Base-by-base conservation (phyloP, 2,888 invertebrate genomes). In the Meteorus cinctellus region DNA sequence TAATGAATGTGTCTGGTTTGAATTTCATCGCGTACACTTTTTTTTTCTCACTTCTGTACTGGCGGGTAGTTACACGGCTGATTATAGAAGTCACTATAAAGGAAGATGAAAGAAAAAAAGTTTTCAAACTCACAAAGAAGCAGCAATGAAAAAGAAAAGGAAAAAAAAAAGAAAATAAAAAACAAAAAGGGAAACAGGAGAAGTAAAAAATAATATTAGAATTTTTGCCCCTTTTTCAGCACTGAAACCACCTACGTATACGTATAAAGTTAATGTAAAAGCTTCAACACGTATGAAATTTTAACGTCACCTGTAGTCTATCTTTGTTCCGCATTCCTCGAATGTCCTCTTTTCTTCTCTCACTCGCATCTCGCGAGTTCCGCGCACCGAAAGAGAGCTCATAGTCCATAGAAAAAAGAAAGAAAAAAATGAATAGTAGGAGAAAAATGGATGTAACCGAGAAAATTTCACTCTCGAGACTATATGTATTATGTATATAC, bases 221-320 rank as follows among this genome's bases (percentile, higher is more conserved):
- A 67, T 66, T 70, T 29, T 68, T 45, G 27, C 29, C 51, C 2
- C n/a, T 70, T 70, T 34, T 59, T 45, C 60, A 10, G 27, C 19
- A 59, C 45, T 45, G 19, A 71, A 41, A 36, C 41, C 71, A 71
- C 63, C 60, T 60, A 12, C 48, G 5, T 68, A n/a, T 69, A 51
- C 29, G n/a, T 60, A 19, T 14, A 34, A 29, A 71, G 67, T 41
- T 75, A 75, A 75, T 72, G 67, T 67, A 75, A 72, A 75, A 75
- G 75, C 75, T 41, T 48, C 59, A 29, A 72, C 55, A 59, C 45
- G 72, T 55, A 72, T 75, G 70, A 75, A 75, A 75, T 72, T 75
- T 75, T 75, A 65, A 75, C 27, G 75, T 55, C 69, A 34, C 69
- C 69, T 62, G 41, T 51, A 48, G 45, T 45, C 65, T 48, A 63